Evolutionary conservation across 2,888 invertebrate genomes (phyloP).

Genomic region (Zhengitettix transpicula): DNA sequence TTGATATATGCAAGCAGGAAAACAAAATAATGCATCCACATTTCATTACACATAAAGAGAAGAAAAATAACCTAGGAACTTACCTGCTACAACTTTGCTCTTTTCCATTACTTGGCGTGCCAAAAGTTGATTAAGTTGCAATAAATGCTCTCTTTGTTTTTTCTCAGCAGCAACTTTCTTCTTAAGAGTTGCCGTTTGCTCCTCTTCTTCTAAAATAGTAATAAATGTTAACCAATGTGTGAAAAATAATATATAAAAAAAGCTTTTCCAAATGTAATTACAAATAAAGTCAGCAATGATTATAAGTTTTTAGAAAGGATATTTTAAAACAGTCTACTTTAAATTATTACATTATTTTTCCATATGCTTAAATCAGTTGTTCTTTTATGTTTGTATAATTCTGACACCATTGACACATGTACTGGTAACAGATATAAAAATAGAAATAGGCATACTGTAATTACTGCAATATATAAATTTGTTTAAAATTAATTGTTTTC

Average conservation of each 20-base stretch:
- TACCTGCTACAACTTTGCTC: conserved; percentile 91
- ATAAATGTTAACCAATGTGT: conserved; percentile 13
- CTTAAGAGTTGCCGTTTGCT: conserved; percentile 33
- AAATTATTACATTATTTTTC: too few species aligned
- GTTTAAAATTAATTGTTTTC: too few species aligned
- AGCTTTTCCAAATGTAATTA: background rate
- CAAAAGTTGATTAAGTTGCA: conserved; percentile 80
- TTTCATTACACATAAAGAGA: background rate
- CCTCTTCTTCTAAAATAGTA: conserved; percentile 14
- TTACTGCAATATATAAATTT: too few species aligned
- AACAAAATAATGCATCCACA: background rate
- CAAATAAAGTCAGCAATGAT: background rate
- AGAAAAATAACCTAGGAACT: conserved; percentile 20
- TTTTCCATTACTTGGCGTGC: conserved; percentile 89
- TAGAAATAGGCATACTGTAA: too few species aligned
- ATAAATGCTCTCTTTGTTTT: conserved; percentile 70
- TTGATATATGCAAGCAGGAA: background rate
- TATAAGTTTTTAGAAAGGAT: background rate
- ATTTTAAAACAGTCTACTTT: background rate
- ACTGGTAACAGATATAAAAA: too few species aligned
- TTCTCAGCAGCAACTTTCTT: conserved; percentile 70
- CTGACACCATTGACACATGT: too few species aligned
- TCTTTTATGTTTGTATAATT: too few species aligned
- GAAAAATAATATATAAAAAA: background rate
- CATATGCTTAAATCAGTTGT: too few species aligned